phyloP scores from a whole-genome alignment of 2,888 invertebrate genomes.

The Mamestra brassicae region DNA sequence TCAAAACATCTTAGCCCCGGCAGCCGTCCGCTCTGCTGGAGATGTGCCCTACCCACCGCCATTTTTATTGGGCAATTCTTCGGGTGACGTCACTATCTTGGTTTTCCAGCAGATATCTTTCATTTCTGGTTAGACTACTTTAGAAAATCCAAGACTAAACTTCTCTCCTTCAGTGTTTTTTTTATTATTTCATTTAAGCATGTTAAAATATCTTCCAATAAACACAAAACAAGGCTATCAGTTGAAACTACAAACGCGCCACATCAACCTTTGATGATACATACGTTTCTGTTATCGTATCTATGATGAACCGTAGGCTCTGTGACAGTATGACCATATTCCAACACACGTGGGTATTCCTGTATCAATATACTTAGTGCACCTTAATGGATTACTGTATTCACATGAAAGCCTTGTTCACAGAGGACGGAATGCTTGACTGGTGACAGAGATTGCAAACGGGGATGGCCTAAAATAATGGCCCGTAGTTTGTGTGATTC shows the following conservation, averaged over 20 bases:
- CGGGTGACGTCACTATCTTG: too few species aligned
- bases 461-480: not conserved
- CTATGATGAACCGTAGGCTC: not conserved
- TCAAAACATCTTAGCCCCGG: too few species aligned
- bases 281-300: not conserved
- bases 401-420: conserved; percentile 25
- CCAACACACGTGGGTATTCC: not conserved
- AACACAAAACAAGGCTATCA: not conserved
- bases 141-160: too few species aligned
- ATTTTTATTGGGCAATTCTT: too few species aligned
- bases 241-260: too few species aligned
- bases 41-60: too few species aligned
- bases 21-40: too few species aligned
- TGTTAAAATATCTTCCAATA: not conserved
- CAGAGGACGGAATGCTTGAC: not conserved
- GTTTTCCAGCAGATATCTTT: too few species aligned
- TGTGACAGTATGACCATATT: conserved; percentile 1
- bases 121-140: too few species aligned
- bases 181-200: too few species aligned
- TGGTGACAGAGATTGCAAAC: conserved; percentile 16
- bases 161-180: too few species aligned
- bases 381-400: conserved; percentile 45
- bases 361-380: not conserved
- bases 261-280: not conserved
- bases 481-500: not conserved